A percentile compares a stretch with the other conserved stretches of the same genome.
Evolutionary conservation across 35 echinoderm and acorn worm genomes (phyloP).

Genomic region (Anneissia japonica): DNA sequence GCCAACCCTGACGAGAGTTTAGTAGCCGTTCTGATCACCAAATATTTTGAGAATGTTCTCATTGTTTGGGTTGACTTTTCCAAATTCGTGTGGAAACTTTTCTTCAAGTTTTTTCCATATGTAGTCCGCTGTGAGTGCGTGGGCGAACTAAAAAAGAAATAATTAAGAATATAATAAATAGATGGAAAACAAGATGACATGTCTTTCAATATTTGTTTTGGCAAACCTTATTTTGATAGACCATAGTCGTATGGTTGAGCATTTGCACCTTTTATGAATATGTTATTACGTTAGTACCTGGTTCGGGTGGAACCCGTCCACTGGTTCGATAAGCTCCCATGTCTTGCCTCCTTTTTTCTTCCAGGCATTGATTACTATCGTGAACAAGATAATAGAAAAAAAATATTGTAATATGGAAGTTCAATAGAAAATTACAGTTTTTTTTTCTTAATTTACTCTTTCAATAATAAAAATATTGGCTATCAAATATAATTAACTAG

Average conservation of each 20-base stretch:
- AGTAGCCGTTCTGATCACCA: slow-evolving; percentile 58
- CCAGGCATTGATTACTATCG: slow-evolving; percentile 32
- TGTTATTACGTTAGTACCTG: slow-evolving; percentile 15
- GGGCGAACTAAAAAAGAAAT: slow-evolving; percentile 17
- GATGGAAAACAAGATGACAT: background rate
- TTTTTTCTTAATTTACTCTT: background rate
- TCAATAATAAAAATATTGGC: background rate
- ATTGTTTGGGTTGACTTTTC: slow-evolving; percentile 53
- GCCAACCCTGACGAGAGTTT: no score
- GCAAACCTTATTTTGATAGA: background rate
- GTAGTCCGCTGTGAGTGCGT: slow-evolving; percentile 23
- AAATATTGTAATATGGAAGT: background rate
- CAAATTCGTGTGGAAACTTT: slow-evolving; percentile 19
- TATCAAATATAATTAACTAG: no score
- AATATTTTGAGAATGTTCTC: slow-evolving; percentile 38
- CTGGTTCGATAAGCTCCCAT: slow-evolving; percentile 42
- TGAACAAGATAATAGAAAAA: background rate
- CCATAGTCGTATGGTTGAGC: background rate
- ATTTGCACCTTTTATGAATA: background rate
- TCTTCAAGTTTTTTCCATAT: slow-evolving; percentile 24
- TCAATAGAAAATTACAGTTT: background rate
- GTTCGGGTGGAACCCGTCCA: slow-evolving; percentile 55
- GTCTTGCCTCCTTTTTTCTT: slow-evolving; percentile 21
- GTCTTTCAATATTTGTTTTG: background rate
- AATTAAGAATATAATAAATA: background rate